Evolutionary conservation across 1,140 invertebrate genomes (phyloP).

Genomic region (Bombus sibiricus): DNA sequence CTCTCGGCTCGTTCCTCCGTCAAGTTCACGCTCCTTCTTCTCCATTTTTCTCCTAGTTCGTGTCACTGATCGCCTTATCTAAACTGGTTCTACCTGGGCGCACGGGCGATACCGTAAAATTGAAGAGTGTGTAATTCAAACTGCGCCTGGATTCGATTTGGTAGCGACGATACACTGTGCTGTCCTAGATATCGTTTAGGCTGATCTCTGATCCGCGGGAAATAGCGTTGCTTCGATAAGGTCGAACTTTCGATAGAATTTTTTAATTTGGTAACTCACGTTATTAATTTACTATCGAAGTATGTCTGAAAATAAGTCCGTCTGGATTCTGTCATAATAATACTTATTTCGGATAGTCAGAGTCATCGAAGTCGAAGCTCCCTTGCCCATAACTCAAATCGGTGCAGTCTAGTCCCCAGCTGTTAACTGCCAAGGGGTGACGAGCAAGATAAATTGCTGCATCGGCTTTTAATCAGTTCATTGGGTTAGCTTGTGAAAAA

Average conservation of each 20-base stretch:
- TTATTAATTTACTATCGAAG: neutral
- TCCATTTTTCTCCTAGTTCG: constrained; percentile 47
- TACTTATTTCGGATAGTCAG: neutral
- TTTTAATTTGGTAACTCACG: neutral
- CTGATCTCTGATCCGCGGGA: neutral
- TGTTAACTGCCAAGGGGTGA: neutral
- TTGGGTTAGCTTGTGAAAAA: neutral
- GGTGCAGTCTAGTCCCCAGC: neutral
- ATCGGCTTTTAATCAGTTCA: neutral
- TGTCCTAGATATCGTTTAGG: neutral
- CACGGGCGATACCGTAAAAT: constrained; percentile 46
- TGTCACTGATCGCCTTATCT: constrained; percentile 57
- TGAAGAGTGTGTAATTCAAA: constrained; percentile 54
- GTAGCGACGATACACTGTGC: neutral
- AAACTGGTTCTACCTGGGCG: constrained; percentile 32
- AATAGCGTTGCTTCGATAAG: neutral
- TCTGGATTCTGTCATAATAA: neutral
- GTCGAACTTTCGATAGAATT: neutral
- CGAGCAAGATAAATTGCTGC: neutral
- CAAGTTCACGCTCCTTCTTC: neutral
- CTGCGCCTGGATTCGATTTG: constrained; percentile 41
- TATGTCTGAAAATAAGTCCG: neutral
- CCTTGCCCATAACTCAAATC: neutral
- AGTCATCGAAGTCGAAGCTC: neutral
- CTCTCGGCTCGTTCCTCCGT: neutral